These are phyloP conservation scores for Patella ulyssiponensis DNA, from an alignment of 2,888 invertebrate species.

Conservation along the genomic window DNA sequence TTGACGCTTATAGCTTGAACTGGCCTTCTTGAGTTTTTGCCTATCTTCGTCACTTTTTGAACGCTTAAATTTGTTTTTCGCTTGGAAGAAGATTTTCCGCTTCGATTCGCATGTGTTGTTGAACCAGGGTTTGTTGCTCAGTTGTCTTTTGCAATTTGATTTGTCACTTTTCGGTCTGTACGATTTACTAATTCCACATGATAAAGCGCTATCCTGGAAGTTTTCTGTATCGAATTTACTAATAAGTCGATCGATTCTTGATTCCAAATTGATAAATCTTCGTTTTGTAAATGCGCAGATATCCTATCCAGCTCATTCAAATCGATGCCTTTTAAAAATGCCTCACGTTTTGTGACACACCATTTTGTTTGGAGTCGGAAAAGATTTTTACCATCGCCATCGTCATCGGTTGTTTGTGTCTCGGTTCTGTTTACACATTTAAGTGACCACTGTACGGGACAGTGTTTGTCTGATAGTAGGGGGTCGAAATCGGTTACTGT, in stretches of 20 bases:
- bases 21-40: background rate
- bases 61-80: background rate
- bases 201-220: background rate
- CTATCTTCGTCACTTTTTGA: background rate
- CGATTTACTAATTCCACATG: background rate
- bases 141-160: background rate
- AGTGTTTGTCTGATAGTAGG: background rate
- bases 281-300: background rate
- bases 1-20: conserved; percentile 1
- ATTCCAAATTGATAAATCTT: background rate
- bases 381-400: background rate
- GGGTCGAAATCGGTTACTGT: background rate
- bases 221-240: background rate
- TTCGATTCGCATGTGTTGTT: background rate
- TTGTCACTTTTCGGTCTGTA: background rate
- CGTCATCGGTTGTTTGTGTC: background rate
- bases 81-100: background rate
- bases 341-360: background rate
- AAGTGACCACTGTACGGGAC: background rate
- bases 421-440: background rate
- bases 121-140: background rate
- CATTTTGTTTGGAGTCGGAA: background rate
- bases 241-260: background rate
- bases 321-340: background rate
- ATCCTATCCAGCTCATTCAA: background rate